These are phyloP conservation scores for Dynastes tityus DNA, from an alignment of 2,888 invertebrate species.

Conservation along the genomic window DNA sequence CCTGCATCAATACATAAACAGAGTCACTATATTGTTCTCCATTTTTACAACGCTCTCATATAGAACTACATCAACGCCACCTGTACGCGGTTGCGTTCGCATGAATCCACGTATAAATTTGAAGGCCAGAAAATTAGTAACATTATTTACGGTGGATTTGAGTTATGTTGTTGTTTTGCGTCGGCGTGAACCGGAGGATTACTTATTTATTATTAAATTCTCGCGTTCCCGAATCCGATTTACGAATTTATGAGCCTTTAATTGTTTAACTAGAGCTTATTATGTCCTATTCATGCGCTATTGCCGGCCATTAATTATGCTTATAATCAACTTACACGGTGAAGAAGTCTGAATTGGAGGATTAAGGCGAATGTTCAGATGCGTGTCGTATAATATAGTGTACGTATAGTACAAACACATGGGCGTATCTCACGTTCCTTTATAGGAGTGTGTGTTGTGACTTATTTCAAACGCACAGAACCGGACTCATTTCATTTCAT, in stretches of 20 bases:
- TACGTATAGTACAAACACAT: not conserved
- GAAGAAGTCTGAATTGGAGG: constrained; percentile 48
- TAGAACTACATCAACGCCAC: constrained; percentile 16
- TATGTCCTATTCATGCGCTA: constrained; percentile 47
- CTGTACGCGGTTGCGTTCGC: constrained; percentile 16
- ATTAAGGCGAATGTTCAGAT: constrained; percentile 35
- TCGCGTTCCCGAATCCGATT: constrained; percentile 51
- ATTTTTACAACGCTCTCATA: not conserved
- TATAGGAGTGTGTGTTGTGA: not conserved
- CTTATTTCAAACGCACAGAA: not conserved
- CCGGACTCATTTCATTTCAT: too few species aligned
- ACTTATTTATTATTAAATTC: constrained; percentile 53
- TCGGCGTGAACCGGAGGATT: constrained; percentile 58
- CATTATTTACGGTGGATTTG: constrained; percentile 61
- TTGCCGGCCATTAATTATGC: constrained; percentile 50
- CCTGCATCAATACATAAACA: too few species aligned
- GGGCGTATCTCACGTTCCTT: not conserved
- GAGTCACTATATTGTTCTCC: too few species aligned
- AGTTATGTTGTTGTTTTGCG: constrained; percentile 62
- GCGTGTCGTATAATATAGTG: constrained; percentile 34
- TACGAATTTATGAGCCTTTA: constrained; percentile 53
- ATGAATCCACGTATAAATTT: constrained; percentile 63
- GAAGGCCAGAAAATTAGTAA: constrained; percentile 69
- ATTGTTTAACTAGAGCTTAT: constrained; percentile 54
- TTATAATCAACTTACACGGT: constrained; percentile 51